These are phyloP conservation scores for Tichodroma muraria DNA, from an alignment of 2,113 vertebrate species.

Conservation along the genomic window DNA sequence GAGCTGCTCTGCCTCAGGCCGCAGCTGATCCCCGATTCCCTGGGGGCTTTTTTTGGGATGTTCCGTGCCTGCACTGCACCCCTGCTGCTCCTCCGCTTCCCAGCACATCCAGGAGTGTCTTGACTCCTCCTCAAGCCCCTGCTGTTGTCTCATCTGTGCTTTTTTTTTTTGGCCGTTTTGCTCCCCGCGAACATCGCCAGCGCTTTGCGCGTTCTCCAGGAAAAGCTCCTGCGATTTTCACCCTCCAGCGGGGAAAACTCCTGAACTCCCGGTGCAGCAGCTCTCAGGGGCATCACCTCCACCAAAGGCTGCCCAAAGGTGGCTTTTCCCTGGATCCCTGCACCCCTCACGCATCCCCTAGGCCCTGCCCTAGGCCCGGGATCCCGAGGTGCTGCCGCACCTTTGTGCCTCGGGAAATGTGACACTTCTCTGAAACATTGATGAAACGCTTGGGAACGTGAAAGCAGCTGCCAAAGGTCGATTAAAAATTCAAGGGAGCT, in stretches of 20 bases:
- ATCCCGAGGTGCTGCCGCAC: not conserved
- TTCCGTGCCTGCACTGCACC: not conserved
- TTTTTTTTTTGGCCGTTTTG: not conserved
- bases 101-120: not conserved
- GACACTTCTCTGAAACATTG: not conserved
- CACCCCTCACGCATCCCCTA: not conserved
- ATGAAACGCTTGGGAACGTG: not conserved
- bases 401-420: not conserved
- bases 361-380: not conserved
- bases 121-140: not conserved
- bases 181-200: not conserved
- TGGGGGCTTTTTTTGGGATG: not conserved
- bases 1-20: not conserved
- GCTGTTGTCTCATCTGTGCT: not conserved
- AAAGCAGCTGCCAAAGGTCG: not conserved
- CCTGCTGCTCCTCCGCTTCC: not conserved
- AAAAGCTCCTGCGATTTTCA: not conserved
- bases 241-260: not conserved
- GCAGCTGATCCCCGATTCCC: not conserved
- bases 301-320: not conserved
- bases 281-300: not conserved
- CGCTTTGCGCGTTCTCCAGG: too few species aligned
- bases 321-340: not conserved
- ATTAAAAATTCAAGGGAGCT: slow-evolving; percentile 7
- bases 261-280: not conserved